Evolutionary conservation across 2,888 invertebrate genomes (phyloP).

Genomic region (Acronicta psi): DNA sequence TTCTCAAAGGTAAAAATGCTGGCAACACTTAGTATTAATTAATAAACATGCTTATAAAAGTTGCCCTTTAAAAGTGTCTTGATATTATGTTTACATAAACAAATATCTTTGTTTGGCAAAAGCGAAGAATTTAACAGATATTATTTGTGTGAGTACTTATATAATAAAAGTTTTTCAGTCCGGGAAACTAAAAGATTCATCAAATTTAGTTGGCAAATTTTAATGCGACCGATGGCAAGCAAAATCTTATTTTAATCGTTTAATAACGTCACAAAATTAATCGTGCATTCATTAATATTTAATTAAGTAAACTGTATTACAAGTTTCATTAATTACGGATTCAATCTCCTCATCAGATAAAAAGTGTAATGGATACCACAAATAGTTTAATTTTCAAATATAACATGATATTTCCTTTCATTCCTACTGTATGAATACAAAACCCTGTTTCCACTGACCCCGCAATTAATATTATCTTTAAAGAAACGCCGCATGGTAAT

Average conservation of each 20-base stretch:
- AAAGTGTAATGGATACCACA: slow-evolving; percentile 28
- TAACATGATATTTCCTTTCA: slow-evolving; percentile 5
- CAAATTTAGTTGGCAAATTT: not conserved
- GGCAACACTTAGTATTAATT: no score
- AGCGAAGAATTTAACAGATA: no score
- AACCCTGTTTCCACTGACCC: slow-evolving; percentile 8
- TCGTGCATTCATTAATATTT: not conserved
- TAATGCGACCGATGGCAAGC: not conserved
- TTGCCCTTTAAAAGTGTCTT: no score
- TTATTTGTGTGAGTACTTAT: no score
- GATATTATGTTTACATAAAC: no score
- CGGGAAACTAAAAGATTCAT: no score
- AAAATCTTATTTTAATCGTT: not conserved
- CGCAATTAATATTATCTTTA: slow-evolving; percentile 46
- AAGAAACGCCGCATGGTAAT: slow-evolving; percentile 40
- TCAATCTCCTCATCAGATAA: slow-evolving; percentile 24
- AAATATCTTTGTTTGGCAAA: no score
- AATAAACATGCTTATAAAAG: no score
- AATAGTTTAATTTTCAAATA: slow-evolving; percentile 9
- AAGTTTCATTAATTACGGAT: slow-evolving; percentile 1
- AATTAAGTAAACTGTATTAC: not conserved
- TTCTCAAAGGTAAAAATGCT: no score
- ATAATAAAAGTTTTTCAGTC: no score
- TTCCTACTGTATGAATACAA: slow-evolving; percentile 27
- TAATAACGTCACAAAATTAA: not conserved